A percentile compares a stretch with the other conserved stretches of the same genome.
Conservation (phyloP, 2,113 vertebrate species). For the Charina bottae region DNA sequence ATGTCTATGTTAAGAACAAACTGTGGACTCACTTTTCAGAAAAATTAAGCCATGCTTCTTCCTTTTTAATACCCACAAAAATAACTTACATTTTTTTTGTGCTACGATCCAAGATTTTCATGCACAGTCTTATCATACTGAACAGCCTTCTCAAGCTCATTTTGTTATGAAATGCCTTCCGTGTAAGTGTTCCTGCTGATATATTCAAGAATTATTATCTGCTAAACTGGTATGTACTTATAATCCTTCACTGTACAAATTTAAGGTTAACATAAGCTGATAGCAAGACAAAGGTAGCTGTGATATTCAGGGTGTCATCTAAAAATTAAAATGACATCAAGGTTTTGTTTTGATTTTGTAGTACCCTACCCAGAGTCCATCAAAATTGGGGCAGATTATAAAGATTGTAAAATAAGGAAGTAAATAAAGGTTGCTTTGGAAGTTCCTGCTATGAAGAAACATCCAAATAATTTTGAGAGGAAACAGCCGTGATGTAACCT, state of each 20-base stretch:
- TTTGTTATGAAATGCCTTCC: not conserved
- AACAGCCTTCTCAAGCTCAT: not conserved
- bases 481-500: too few species aligned
- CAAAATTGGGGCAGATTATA: too few species aligned
- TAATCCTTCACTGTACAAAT: not conserved
- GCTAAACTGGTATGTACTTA: not conserved
- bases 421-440: not conserved
- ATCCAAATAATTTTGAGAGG: not conserved
- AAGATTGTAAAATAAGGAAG: not conserved
- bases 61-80: not conserved
- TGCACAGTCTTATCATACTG: constrained; percentile 4
- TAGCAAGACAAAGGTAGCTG: not conserved
- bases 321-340: not conserved
- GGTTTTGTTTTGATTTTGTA: not conserved
- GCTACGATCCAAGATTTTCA: not conserved
- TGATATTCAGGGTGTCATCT: not conserved
- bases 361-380: too few species aligned
- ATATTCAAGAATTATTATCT: not conserved
- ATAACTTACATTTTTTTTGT: not conserved
- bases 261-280: not conserved
- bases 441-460: not conserved
- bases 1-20: not conserved
- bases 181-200: not conserved
- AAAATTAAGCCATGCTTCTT: not conserved
- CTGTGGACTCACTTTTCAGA: not conserved